Evolutionary conservation across 2,797 vertebrate genomes (phyloP), one percentile per base, ranked within the genome.

Genomic region (Amazona ochrocephala): DNA sequence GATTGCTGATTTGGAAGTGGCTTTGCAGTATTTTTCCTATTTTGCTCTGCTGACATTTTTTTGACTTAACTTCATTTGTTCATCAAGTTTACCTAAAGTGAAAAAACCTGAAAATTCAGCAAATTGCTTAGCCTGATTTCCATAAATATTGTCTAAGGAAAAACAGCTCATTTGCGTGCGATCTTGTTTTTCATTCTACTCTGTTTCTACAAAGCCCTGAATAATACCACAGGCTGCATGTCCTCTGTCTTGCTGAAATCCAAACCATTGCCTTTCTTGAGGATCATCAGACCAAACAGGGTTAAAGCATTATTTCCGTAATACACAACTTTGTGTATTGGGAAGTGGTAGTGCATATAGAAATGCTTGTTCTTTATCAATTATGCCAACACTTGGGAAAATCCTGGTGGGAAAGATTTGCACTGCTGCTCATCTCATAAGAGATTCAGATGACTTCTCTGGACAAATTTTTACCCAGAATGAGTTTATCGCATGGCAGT

Each of bases 121-220:
- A 54, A 66, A 60, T 76, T 79, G 62, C 20, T 84, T 62, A 84
- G 77, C 17, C 68, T 54, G n/a, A 74, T 95, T 94, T 93, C 71
- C 80, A 66, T 96, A 79, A 75, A 60, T 68, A 45, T 72, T 94
- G 27, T 82, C 70, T 70, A 61, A 84, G 62, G 56, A 84, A 94
- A 90, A 54, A 18, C 45, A 82, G 19, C 51, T 95, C 44, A 87
- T 96, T 89, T 90, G 37, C 87, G 73, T 94, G 71, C 93, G 67
- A 32, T 94, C 86, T 68, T 90, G 60, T 60, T 89, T 78, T 86
- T 50, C 68, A 39, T 94, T 84, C 67, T 94, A 11, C 32, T 91
- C 18, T 76, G 44, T 83, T 86, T 44, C 61, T 90, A 26, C 54
- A 77, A 65, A 87, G 3, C 29, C 51, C 54, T 65, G 71, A 84